Evolutionary conservation across 2,888 invertebrate genomes (phyloP).

Genomic region (Drosophila yooni): DNA sequence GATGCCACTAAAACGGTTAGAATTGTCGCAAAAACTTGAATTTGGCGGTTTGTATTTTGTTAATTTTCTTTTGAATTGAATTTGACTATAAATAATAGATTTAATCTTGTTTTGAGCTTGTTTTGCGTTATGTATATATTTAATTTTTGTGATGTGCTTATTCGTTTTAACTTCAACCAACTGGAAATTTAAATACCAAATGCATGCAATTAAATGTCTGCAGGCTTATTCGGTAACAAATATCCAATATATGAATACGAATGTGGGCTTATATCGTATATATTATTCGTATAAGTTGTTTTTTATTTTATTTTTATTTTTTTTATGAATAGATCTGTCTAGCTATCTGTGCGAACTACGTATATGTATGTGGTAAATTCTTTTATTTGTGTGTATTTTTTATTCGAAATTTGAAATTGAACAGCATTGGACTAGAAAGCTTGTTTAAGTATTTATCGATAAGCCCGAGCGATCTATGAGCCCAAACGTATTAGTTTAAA

Average conservation of each 20-base stretch:
- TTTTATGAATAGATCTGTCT: background rate
- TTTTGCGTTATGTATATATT: slow-evolving; percentile 31
- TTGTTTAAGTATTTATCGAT: slow-evolving; percentile 53
- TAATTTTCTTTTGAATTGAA: background rate
- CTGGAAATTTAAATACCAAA: slow-evolving; percentile 43
- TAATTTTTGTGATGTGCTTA: slow-evolving; percentile 16
- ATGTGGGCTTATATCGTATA: slow-evolving; percentile 38
- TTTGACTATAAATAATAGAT: slow-evolving; percentile 28
- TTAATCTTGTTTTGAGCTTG: slow-evolving; percentile 40
- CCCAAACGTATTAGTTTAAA: slow-evolving; percentile 39
- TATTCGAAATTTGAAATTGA: slow-evolving; percentile 34
- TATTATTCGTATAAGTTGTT: slow-evolving; percentile 28
- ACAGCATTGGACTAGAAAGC: slow-evolving; percentile 14
- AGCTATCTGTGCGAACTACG: slow-evolving; percentile 28
- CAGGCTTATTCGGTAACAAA: slow-evolving; percentile 37
- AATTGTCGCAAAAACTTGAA: slow-evolving; percentile 64
- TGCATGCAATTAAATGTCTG: slow-evolving; percentile 18
- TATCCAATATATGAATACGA: slow-evolving; percentile 25
- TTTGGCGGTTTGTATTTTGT: slow-evolving; percentile 13
- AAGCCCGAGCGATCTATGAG: slow-evolving; percentile 51
- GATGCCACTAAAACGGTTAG: slow-evolving; percentile 27
- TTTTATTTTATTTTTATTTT: slow-evolving; percentile 1
- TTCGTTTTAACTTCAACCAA: slow-evolving; percentile 46
- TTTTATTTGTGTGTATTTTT: slow-evolving; percentile 1
- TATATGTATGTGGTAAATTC: slow-evolving; percentile 12